Evolutionary conservation across 2,888 invertebrate genomes (phyloP), one percentile per base, ranked within the genome.

Genomic region (Acrobasis repandana): DNA sequence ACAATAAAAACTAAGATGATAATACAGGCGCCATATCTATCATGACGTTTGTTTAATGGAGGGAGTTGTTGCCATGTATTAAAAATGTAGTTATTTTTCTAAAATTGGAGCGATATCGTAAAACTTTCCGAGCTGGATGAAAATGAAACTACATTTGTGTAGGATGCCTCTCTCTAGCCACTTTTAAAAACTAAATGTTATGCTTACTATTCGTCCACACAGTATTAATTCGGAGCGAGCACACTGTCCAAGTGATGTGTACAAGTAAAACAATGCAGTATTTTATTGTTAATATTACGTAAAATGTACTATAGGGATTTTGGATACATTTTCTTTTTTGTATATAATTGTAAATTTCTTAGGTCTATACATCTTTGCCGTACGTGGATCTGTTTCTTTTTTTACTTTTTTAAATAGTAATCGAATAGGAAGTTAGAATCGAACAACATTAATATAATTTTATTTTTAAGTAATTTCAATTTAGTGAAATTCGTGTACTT

Each of bases 291-390:
- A 82, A 78, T 78, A 77, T 75, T 81, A 79, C 76, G 75, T 83
- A 83, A 76, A 72, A 8, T 79, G 75, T 83, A 77, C 71, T 72
- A 78, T 84, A 86, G 71, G 28, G 77, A 76, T 80, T 88, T 90
- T 90, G 81, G 85, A 89, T 81, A 84, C 81, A 79, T 84, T 83
- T 88, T 83, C 69, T 78, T 78, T 82, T 88, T 85, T 91, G 89
- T 91, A 91, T 79, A 90, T 90, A 89, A 79, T 80, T 91, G 91
- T 92, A 92, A 80, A 90, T 87, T 86, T 38, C 85, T 75, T 91
- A 90, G 85, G 78, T 77, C 20, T 85, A 83, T 80, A 83, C 77
- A 79, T 71, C 70, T 67, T 81, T 78, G 75, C 75, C 70, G 67
- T 79, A 83, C 76, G 83, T 84, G 85, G 85, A 85, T 86, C 79